Evolutionary conservation across 2,888 invertebrate genomes (phyloP).

Genomic region (Drosophila paramelanica): DNA sequence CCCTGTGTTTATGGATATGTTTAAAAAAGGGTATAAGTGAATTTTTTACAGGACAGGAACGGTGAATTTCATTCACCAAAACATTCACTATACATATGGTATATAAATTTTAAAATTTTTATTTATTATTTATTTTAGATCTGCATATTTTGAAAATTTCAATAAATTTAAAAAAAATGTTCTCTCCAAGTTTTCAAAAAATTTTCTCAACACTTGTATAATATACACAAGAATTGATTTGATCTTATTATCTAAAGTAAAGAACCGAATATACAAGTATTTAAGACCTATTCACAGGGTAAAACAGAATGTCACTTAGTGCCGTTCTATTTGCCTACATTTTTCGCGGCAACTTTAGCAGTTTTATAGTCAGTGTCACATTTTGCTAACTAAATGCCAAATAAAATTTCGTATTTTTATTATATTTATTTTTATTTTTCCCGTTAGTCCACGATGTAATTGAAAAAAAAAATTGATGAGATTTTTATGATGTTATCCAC

Average conservation of each 20-base stretch:
- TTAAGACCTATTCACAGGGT: conserved; percentile 2
- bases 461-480: conserved; percentile 65
- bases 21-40: background rate
- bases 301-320: background rate
- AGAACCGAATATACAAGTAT: no score
- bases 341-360: conserved; percentile 41
- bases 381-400: conserved; percentile 56
- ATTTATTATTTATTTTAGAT: no score
- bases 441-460: conserved; percentile 51
- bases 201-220: no score
- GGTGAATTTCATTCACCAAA: no score
- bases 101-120: no score
- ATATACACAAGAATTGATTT: no score
- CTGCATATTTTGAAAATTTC: no score
- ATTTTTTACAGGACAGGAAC: background rate
- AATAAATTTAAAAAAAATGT: no score
- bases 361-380: conserved; percentile 64
- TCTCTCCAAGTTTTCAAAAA: no score
- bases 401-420: conserved; percentile 22
- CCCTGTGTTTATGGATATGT: background rate
- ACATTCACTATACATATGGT: no score
- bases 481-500: conserved; percentile 74
- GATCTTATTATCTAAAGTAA: background rate
- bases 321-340: background rate
- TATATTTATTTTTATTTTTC: conserved; percentile 36